Conservation (phyloP, 2,888 invertebrate genomes). For the Cryptus armator region DNA sequence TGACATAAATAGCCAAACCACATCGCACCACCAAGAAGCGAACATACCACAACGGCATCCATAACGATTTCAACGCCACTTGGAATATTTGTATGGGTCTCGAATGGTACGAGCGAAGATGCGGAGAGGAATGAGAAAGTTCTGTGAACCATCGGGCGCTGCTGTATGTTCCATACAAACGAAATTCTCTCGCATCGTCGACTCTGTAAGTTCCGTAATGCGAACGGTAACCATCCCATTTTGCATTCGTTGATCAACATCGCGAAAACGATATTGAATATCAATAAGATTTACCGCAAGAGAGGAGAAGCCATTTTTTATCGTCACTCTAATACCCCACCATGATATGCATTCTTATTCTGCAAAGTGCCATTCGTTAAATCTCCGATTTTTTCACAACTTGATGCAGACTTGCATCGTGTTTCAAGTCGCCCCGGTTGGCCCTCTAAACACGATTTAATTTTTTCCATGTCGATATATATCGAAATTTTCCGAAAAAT, state of each 20-base stretch:
- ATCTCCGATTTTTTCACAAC: no score
- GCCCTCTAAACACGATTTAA: no score
- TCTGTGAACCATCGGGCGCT: not conserved
- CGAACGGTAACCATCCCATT: not conserved
- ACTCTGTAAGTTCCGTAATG: not conserved
- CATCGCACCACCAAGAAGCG: conserved; percentile 3
- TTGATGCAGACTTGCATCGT: no score
- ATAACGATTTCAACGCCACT: conserved; percentile 39
- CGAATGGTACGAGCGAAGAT: not conserved
- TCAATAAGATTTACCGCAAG: not conserved
- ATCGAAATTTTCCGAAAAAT: no score
- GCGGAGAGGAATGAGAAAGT: not conserved
- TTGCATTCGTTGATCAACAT: not conserved
- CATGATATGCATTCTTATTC: no score
- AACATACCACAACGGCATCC: conserved; percentile 18
- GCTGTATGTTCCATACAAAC: not conserved
- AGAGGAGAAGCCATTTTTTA: not conserved
- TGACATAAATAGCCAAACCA: conserved; percentile 37
- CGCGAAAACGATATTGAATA: not conserved
- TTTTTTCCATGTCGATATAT: no score
- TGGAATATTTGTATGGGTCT: conserved; percentile 20
- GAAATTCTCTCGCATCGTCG: not conserved
- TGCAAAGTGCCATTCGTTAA: no score
- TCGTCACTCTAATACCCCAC: not conserved
- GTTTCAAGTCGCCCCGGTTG: no score